A percentile compares a stretch with the other conserved stretches of the same genome.
phyloP scores from a whole-genome alignment of 2,797 vertebrate species.

The Hipposideros larvatus region DNA sequence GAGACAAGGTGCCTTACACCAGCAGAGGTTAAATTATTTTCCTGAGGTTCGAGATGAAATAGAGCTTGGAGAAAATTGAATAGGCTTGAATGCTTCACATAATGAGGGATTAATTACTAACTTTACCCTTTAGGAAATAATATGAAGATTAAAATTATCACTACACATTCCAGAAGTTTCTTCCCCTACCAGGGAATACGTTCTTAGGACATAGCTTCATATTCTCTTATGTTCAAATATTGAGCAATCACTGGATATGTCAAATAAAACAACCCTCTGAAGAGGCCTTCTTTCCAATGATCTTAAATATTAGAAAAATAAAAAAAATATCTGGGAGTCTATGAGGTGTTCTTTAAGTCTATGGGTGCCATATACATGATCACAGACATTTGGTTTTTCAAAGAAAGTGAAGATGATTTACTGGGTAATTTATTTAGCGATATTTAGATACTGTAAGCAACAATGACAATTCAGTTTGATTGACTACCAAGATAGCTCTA shows the following conservation, averaged over 20 bases:
- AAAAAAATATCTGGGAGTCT: neutral
- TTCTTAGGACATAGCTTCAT: neutral
- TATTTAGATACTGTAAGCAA: neutral
- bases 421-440: neutral
- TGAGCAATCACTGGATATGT: neutral
- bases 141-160: neutral
- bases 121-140: neutral
- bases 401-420: neutral
- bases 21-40: neutral
- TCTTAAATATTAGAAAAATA: neutral
- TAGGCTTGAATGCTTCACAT: neutral
- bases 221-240: slow-evolving; percentile 7
- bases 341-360: neutral
- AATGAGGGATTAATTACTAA: neutral
- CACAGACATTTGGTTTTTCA: neutral
- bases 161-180: neutral
- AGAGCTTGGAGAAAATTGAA: neutral
- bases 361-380: neutral
- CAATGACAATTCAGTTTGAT: neutral
- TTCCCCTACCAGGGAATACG: neutral
- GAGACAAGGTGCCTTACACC: neutral
- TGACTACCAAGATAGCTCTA: neutral
- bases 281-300: neutral
- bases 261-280: neutral
- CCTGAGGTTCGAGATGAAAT: neutral